Evolutionary conservation across 2,113 vertebrate genomes (phyloP), one percentile per base, ranked within the genome.

Genomic region (Ammodramus savannarum): DNA sequence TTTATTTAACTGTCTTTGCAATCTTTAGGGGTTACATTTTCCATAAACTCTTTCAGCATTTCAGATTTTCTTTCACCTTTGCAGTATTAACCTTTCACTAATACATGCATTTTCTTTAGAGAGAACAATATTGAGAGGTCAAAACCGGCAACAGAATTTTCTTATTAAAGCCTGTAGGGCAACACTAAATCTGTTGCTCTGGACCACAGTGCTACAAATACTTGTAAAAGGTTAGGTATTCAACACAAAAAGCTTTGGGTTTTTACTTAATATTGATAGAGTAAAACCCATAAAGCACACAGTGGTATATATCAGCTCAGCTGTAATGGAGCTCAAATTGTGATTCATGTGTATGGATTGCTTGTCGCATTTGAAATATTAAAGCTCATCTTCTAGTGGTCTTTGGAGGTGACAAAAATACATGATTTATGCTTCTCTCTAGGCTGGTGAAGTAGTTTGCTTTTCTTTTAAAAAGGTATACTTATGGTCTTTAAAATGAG

Each of bases 351-450:
- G 11, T 96, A 95, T 74, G 97, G 97, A 97, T 94, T 93, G 91
- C 96, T 94, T 98, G 96, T 97, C 87, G 6, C 58, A 94, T 97
- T 96, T 98, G 96, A 98, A 98, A 98, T 98, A 98, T 98, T 97
- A 97, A 89, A 95, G 74, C 90, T 97, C 89, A 96, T 97, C 96
- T 98, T 98, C 95, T 61, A 73, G 81, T 94, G 95, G 94, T 97
- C 97, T 97, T 97, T 91, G 51, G 90, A 96, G 80, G 86, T 96
- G 95, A 97, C 97, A 97, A 97, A 97, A 98, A 95, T 48, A 90
- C 46, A 95, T 97, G 97, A 98, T 98, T 97, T 97, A 98, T 97
- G 92, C 86, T 75, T 91, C 87, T 96, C 72, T 78, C 71, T 36
- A 82, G 80, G 85, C 85, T 49, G 32, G 46, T 93, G 71, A 95